phyloP scores from a whole-genome alignment of 2,888 invertebrate genomes.

The Exocentrus adspersus region DNA sequence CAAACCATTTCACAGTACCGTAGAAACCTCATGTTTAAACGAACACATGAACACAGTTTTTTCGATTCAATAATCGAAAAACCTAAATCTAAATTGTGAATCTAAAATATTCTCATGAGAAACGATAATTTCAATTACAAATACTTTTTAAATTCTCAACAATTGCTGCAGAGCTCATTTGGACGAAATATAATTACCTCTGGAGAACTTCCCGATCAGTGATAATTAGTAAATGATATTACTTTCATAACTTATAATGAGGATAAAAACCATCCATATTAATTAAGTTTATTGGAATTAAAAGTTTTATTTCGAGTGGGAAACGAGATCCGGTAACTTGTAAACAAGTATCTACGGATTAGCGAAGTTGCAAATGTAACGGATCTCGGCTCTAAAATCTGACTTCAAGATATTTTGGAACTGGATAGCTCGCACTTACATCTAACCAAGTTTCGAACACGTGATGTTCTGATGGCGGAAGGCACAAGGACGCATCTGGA shows the following conservation, averaged over 20 bases:
- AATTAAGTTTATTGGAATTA: constrained; percentile 23
- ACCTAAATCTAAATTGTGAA: no score
- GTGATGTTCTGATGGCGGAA: constrained; percentile 14
- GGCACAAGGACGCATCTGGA: constrained; percentile 5
- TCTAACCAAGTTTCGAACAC: constrained; percentile 18
- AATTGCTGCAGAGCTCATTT: background rate
- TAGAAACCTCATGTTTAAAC: no score
- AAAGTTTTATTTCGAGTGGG: constrained; percentile 17
- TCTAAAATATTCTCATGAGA: no score
- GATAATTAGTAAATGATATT: constrained; percentile 21
- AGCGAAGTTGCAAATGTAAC: constrained; percentile 17
- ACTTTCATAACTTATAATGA: constrained; percentile 17
- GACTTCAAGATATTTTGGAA: constrained; percentile 20
- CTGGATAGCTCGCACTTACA: constrained; percentile 13
- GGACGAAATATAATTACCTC: background rate
- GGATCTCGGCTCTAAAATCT: constrained; percentile 6
- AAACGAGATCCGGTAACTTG: constrained; percentile 15
- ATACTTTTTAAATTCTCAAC: background rate
- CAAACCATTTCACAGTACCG: no score
- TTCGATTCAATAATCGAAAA: no score
- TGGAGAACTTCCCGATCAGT: constrained; percentile 6
- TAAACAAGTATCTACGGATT: constrained; percentile 18
- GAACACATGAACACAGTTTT: no score
- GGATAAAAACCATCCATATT: constrained; percentile 19
- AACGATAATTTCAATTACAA: background rate